Evolutionary conservation across 2,888 invertebrate species (phyloP).

Genomic region (Tetragonisca angustula): DNA sequence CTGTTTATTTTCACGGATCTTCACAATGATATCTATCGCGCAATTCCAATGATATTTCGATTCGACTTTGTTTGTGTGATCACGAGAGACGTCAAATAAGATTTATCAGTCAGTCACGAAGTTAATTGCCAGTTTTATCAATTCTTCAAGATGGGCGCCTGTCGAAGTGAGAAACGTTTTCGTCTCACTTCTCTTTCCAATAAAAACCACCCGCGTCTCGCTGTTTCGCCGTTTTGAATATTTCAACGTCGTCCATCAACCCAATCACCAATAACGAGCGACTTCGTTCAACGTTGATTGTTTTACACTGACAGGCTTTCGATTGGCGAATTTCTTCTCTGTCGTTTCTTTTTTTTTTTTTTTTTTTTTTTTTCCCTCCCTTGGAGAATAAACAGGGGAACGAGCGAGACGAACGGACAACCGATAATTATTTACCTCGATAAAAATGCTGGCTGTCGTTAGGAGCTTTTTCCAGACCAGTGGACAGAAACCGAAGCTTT

Average conservation of each 20-base stretch:
- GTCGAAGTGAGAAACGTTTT: not conserved
- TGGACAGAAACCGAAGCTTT: constrained; percentile 47
- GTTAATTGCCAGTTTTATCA: not conserved
- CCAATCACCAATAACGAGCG: constrained; percentile 3
- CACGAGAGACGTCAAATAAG: not conserved
- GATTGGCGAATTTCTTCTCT: not conserved
- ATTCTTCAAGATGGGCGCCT: not conserved
- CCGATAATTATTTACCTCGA: constrained; percentile 50
- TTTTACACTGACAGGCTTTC: not conserved
- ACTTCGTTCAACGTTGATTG: constrained; percentile 1
- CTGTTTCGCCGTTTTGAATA: not conserved
- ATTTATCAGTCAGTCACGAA: not conserved
- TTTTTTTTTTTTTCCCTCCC: not conserved
- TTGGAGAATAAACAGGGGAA: not conserved
- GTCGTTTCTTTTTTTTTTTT: not conserved
- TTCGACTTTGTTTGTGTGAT: too few species aligned
- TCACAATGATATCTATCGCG: not conserved
- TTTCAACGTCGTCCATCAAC: not conserved
- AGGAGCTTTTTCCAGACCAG: constrained; percentile 53
- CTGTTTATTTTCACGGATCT: not conserved
- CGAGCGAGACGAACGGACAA: not conserved
- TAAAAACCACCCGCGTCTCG: too few species aligned
- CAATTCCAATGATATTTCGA: not conserved
- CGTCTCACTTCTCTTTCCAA: not conserved
- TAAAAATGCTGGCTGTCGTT: constrained; percentile 44